Evolutionary conservation across 53 echinoderm and acorn worm species (phyloP), one percentile per base, ranked within the genome.

Genomic region (Holothuria scabra): DNA sequence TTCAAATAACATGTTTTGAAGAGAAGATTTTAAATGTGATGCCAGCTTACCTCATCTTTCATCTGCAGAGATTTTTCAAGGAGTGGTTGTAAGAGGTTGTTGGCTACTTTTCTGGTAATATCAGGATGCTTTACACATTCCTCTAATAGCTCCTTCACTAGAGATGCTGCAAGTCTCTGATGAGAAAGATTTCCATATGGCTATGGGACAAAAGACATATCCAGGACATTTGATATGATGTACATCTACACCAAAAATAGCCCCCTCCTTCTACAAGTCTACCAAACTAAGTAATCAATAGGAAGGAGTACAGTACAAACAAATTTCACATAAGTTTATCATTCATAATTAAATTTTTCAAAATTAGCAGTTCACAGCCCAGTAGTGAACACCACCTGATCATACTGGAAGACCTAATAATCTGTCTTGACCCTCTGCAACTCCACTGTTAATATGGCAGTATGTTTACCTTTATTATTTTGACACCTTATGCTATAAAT

Each of bases 81-180:
- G 35, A 95, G 60, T 29, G 85, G 76, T 5, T 91, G 85, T 37
- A 95, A 93, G 84, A 85, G 67, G 23, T 81, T 59, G 48, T 70
- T 89, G 34, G 96, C 63, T 4, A 95, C 38, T 62, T 95, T 90
- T 69, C 95, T 79, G 5, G 87, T 67, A 52, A 95, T 44, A 66
- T 95, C 93, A 20, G 88, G 62, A 28, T 88, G 81, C 9, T 75
- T 65, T 2, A 88, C 19, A 19, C 91, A 91, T 28, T 59, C 74
- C 63, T 82, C 64, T 60, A 95, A 84, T 35, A 95, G 63, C 23
- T 83, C 79, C 30, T 65, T 62, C 44, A 93, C 84, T 28, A 86
- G 59, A 4, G 46, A 78, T 0, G 89, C 81, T 14, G 87, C 71
- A 8, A 91, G 78, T 33, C 83, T 66, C 16, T 93, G 71, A 19